These are phyloP conservation scores for Falco cherrug DNA, from an alignment of 2,797 vertebrate genomes.

Conservation along the genomic window DNA sequence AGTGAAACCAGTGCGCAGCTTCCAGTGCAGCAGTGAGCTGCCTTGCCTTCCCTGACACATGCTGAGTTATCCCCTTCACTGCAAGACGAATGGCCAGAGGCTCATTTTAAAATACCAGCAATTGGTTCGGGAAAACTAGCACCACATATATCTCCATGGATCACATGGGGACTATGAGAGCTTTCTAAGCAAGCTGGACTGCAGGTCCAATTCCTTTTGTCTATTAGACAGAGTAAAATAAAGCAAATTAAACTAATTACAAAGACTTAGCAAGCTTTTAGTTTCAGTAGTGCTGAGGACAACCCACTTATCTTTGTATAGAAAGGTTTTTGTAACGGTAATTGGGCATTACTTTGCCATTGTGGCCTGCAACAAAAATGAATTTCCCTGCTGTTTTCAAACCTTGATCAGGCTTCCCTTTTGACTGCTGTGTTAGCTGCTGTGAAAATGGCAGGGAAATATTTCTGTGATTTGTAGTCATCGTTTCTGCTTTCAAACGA, in stretches of 20 bases:
- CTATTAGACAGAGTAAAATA: not conserved
- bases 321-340: not conserved
- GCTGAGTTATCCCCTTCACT: fast-evolving
- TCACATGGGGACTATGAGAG: fast-evolving
- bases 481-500: not conserved
- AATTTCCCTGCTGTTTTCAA: not conserved
- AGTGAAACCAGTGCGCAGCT: not conserved
- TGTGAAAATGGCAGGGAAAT: not conserved
- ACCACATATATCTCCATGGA: fast-evolving
- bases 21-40: not conserved
- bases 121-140: too few species aligned
- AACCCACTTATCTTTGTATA: not conserved
- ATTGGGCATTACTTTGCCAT: not conserved
- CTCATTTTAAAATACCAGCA: fast-evolving
- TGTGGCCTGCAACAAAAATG: not conserved
- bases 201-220: not conserved
- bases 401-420: not conserved
- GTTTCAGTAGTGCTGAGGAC: not conserved
- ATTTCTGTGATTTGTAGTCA: not conserved
- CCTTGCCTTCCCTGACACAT: not conserved
- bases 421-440: not conserved
- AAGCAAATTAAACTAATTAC: not conserved
- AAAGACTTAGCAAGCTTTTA: not conserved
- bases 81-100: not conserved
- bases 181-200: not conserved